Percentiles rank a stretch among this genome's conserved stretches.
Conservation (phyloP, 2,888 invertebrate genomes). For the Pterobdella sp. region DNA sequence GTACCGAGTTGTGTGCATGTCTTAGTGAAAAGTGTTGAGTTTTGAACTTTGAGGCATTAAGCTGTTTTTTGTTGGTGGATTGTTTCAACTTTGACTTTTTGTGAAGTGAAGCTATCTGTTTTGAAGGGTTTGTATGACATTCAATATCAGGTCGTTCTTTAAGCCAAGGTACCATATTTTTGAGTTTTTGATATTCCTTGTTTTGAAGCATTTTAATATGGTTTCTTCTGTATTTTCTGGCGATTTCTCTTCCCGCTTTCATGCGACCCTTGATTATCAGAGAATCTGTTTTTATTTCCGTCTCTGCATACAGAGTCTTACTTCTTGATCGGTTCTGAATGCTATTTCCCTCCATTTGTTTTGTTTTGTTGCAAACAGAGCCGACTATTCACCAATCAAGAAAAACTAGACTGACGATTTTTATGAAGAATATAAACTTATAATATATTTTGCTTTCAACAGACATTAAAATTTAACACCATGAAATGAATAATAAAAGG, state of each 20-base stretch:
- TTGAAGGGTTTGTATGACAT: too few species aligned
- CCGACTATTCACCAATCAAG: too few species aligned
- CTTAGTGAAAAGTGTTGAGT: too few species aligned
- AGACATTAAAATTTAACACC: too few species aligned
- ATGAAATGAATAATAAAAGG: too few species aligned
- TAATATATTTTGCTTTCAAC: too few species aligned
- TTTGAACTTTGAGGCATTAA: neutral
- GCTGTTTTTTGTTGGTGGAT: neutral
- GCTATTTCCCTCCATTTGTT: too few species aligned
- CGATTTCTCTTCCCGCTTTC: constrained; percentile 40
- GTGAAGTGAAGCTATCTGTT: neutral
- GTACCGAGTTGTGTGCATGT: too few species aligned
- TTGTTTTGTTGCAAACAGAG: too few species aligned
- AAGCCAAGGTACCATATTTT: constrained; percentile 51
- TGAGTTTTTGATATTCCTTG: constrained; percentile 49
- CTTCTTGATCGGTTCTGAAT: neutral
- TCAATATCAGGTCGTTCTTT: neutral
- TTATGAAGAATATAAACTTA: too few species aligned
- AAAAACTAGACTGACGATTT: too few species aligned
- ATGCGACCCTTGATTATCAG: constrained; percentile 13
- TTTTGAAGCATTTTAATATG: constrained; percentile 44
- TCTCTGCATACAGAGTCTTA: neutral
- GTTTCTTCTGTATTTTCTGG: constrained; percentile 42
- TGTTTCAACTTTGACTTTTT: neutral
- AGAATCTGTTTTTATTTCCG: neutral